These are phyloP conservation scores for Pogonocherus hispidulus DNA, from an alignment of 2,888 invertebrate genomes.

Conservation along the genomic window DNA sequence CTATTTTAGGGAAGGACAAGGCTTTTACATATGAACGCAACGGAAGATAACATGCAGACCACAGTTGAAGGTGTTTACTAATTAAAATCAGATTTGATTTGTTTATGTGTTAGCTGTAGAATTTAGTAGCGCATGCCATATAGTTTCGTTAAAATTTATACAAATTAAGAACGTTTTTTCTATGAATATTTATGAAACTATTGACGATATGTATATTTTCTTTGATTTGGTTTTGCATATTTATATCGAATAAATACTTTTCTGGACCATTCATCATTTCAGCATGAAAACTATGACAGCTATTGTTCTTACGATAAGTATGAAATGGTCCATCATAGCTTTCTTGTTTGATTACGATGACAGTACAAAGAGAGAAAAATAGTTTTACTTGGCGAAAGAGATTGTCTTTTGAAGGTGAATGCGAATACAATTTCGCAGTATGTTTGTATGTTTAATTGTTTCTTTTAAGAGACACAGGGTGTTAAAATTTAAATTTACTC, in stretches of 20 bases:
- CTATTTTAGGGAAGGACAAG: constrained; percentile 27
- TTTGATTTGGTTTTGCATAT: not conserved
- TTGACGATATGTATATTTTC: not conserved
- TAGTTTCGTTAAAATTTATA: too few relatives aligned
- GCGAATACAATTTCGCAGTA: too few relatives aligned
- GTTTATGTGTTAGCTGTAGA: not conserved
- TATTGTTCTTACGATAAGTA: not conserved
- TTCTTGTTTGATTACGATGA: not conserved
- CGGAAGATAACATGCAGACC: not conserved
- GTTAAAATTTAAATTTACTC: too few relatives aligned
- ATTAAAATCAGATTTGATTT: not conserved
- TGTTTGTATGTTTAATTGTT: too few relatives aligned
- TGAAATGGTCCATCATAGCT: not conserved
- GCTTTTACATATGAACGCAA: constrained; percentile 13
- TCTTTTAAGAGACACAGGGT: too few relatives aligned
- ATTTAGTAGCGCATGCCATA: too few relatives aligned
- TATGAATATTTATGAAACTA: not conserved
- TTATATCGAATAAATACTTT: not conserved
- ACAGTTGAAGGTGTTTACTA: constrained; percentile 1
- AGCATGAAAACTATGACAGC: not conserved
- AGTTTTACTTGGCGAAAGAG: too few relatives aligned
- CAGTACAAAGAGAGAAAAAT: not conserved
- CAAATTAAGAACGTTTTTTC: too few relatives aligned
- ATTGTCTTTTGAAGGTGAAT: too few relatives aligned
- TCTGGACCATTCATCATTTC: not conserved